These are phyloP conservation scores for Brotula barbata DNA, from an alignment of 2,797 vertebrate genomes.

Conservation along the genomic window DNA sequence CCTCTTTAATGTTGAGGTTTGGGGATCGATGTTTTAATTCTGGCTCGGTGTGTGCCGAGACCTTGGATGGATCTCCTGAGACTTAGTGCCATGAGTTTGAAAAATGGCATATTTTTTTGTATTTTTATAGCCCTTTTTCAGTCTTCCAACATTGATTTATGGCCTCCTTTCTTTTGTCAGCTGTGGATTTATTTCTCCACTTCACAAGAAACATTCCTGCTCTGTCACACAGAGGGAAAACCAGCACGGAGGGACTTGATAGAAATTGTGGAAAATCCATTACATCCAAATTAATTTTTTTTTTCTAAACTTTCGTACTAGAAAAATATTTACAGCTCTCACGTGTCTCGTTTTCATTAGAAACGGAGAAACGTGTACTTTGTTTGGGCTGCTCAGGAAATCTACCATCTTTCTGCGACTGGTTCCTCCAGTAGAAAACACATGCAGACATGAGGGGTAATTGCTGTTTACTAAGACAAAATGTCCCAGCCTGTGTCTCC, in stretches of 20 bases:
- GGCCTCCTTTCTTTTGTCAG: constrained; percentile 11
- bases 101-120: neutral
- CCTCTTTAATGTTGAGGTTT: no score
- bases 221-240: constrained; percentile 31
- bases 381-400: constrained; percentile 29
- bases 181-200: constrained; percentile 27
- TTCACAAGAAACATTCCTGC: constrained; percentile 45
- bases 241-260: constrained; percentile 26
- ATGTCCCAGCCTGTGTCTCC: constrained; percentile 7
- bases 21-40: neutral
- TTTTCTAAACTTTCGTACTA: neutral
- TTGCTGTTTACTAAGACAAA: constrained; percentile 14
- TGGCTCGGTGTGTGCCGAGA: neutral
- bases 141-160: neutral
- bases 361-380: constrained; percentile 39
- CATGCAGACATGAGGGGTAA: neutral
- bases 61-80: neutral
- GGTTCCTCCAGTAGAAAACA: constrained; percentile 27
- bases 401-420: constrained; percentile 23
- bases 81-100: constrained; percentile 2
- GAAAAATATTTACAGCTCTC: constrained; percentile 21
- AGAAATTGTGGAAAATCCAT: constrained; percentile 56
- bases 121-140: neutral
- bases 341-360: constrained; percentile 41
- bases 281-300: constrained; percentile 3